Percentiles rank a stretch among this genome's conserved stretches.
Evolutionary conservation across 2,113 vertebrate genomes (phyloP).

Genomic region (Murina feae): DNA sequence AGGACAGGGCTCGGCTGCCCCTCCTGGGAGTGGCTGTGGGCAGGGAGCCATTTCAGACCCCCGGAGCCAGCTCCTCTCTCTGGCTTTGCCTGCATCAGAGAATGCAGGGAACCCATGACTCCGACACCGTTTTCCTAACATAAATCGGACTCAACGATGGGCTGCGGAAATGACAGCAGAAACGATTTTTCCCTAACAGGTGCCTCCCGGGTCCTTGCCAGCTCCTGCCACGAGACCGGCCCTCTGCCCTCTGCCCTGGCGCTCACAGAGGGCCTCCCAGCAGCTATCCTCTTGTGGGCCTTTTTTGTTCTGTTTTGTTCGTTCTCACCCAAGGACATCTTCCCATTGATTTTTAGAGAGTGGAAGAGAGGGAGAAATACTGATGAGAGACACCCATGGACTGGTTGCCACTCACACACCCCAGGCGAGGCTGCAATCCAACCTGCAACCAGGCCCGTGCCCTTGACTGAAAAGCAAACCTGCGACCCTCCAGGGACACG

Average conservation of each 20-base stretch:
- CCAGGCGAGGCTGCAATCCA: too few species aligned
- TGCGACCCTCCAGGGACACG: fast-evolving
- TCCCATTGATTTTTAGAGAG: too few species aligned
- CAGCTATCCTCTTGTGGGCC: not conserved
- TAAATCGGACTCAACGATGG: not conserved
- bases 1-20: not conserved
- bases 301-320: not conserved
- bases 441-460: too few species aligned
- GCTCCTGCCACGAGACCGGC: fast-evolving
- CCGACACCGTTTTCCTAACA: not conserved
- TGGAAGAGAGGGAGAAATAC: too few species aligned
- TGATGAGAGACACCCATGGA: too few species aligned
- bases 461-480: too few species aligned
- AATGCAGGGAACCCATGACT: not conserved
- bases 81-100: not conserved
- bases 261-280: fast-evolving
- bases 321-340: too few species aligned
- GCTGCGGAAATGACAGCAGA: not conserved
- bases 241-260: not conserved
- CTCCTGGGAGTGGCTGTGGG: not conserved
- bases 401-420: too few species aligned
- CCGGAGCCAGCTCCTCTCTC: not conserved
- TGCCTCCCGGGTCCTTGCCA: not conserved
- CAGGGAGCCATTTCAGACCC: not conserved
- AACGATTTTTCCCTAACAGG: not conserved